Conservation (phyloP, 2,888 invertebrate genomes). For the Orthosia gracilis region DNA sequence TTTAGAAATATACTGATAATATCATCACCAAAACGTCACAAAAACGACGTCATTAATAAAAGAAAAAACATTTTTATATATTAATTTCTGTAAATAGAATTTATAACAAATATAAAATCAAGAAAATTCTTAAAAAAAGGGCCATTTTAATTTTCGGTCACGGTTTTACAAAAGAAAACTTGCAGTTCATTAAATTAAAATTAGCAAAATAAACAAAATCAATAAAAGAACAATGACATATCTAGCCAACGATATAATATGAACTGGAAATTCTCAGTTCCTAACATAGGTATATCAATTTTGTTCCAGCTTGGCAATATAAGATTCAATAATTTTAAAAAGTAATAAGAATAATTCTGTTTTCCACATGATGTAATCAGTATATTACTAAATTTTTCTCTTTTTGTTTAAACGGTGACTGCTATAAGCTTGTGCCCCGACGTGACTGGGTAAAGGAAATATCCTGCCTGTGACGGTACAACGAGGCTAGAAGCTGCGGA, state of each 20-base stretch:
- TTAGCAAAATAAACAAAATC: background rate
- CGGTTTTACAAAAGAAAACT: no score
- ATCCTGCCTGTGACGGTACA: background rate
- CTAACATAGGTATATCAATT: no score
- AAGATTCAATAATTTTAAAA: background rate
- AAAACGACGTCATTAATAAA: no score
- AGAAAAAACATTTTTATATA: no score
- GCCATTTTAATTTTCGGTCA: background rate
- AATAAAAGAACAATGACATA: background rate
- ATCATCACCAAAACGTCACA: background rate
- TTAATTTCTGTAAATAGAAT: no score
- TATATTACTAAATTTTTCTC: slow-evolving; percentile 5
- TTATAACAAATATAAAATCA: background rate
- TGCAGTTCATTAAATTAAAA: no score
- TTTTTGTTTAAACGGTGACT: slow-evolving; percentile 59
- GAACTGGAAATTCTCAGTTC: background rate
- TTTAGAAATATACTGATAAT: slow-evolving; percentile 36
- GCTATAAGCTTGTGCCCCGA: slow-evolving; percentile 39
- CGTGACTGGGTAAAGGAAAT: background rate
- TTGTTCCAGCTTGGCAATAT: background rate
- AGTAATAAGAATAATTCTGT: background rate
- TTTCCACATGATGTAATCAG: slow-evolving; percentile 11
- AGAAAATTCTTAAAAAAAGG: background rate
- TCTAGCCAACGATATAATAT: no score
- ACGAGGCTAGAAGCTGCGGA: background rate